Conservation (phyloP, 2,888 invertebrate species). For the Imbricaverruca yamaguchii region DNA sequence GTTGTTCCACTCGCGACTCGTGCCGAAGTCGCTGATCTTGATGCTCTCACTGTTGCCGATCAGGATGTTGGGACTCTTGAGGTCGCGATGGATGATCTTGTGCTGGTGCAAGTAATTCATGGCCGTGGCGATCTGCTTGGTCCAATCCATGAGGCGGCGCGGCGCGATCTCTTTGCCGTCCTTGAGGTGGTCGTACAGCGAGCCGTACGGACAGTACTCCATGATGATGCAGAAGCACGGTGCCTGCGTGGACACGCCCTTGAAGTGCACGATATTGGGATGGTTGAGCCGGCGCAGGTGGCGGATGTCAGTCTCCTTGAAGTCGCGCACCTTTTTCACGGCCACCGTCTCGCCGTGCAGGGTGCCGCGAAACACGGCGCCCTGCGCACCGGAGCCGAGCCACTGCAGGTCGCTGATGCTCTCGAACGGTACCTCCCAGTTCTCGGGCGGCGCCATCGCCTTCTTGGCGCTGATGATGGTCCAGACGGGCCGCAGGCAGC, state of each 20-base stretch:
- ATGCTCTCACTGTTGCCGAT: conserved; percentile 70
- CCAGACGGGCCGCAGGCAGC: conserved; percentile 79
- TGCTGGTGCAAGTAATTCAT: conserved; percentile 94
- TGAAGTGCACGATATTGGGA: conserved; percentile 87
- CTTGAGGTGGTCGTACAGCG: conserved; percentile 80
- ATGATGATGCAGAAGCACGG: conserved; percentile 93
- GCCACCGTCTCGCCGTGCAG: conserved; percentile 69
- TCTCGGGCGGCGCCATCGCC: conserved; percentile 14
- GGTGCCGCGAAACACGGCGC: conserved; percentile 84
- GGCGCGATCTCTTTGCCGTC: conserved; percentile 77
- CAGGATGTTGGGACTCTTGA: conserved; percentile 94
- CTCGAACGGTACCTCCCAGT: conserved; percentile 92
- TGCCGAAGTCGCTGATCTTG: conserved; percentile 98
- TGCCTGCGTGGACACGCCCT: conserved; percentile 85
- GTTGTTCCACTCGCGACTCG: conserved; percentile 88
- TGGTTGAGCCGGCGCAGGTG: conserved; percentile 87
- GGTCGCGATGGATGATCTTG: conserved; percentile 95
- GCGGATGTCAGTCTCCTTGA: conserved; percentile 85
- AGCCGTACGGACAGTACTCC: conserved; percentile 96
- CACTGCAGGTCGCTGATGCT: conserved; percentile 78
- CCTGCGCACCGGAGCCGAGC: conserved; percentile 93
- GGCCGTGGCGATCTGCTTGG: conserved; percentile 88
- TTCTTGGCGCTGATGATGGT: conserved; percentile 66
- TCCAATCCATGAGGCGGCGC: conserved; percentile 81
- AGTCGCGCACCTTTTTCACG: conserved; percentile 89